These are phyloP conservation scores for Chlorops oryzae DNA, from an alignment of 1,140 invertebrate genomes.

Conservation along the genomic window DNA sequence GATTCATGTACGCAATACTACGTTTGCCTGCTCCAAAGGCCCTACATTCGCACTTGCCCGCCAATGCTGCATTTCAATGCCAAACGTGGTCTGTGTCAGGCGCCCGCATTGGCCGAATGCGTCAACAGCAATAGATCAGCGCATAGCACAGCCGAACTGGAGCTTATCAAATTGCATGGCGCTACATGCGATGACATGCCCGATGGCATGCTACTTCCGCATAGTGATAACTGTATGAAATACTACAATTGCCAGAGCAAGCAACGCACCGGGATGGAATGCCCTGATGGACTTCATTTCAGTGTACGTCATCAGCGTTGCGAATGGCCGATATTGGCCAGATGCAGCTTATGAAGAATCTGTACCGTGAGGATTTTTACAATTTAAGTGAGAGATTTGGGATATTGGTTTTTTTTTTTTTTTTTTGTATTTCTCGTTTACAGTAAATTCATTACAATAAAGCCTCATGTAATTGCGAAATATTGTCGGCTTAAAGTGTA, in stretches of 20 bases:
- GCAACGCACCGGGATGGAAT: constrained; percentile 32
- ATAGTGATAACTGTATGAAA: constrained; percentile 28
- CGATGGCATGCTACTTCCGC: constrained; percentile 23
- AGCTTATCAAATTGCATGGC: not conserved
- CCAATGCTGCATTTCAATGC: constrained; percentile 29
- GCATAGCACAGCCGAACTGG: not conserved
- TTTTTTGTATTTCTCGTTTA: not conserved
- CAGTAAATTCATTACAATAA: too few relatives aligned
- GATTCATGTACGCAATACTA: constrained; percentile 32
- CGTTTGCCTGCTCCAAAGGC: constrained; percentile 23
- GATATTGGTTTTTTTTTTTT: not conserved
- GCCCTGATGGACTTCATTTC: constrained; percentile 37
- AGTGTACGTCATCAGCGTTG: constrained; percentile 25
- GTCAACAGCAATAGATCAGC: not conserved
- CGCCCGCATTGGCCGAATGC: constrained; percentile 25
- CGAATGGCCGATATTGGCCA: constrained; percentile 34
- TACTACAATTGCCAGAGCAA: constrained; percentile 33
- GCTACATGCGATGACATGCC: constrained; percentile 18
- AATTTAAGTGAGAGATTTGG: not conserved
- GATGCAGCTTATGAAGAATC: constrained; percentile 22
- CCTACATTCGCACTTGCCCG: constrained; percentile 22
- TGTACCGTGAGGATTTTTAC: not conserved
- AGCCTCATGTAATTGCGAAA: too few relatives aligned
- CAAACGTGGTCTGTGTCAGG: constrained; percentile 22
- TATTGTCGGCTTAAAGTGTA: too few relatives aligned